Evolutionary conservation across 2,888 invertebrate species (phyloP).

Genomic region (Plebejus melissa): DNA sequence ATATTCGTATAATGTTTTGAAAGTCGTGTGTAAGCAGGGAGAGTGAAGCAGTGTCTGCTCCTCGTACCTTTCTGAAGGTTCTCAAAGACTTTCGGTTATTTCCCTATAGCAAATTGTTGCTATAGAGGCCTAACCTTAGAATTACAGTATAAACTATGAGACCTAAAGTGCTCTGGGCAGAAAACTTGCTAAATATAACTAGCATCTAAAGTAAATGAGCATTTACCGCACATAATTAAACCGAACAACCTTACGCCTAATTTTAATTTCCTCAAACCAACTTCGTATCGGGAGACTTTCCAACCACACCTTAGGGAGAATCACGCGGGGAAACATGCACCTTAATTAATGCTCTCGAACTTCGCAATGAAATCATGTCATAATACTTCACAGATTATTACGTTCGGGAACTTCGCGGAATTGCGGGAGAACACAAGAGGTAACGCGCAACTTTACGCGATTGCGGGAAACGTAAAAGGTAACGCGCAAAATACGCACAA

Average conservation of each 20-base stretch:
- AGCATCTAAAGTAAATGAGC: background rate
- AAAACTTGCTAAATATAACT: no score
- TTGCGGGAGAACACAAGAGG: conserved; percentile 31
- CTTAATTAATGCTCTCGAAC: conserved; percentile 6
- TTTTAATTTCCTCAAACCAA: background rate
- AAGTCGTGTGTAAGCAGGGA: no score
- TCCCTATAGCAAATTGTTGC: no score
- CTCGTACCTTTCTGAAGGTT: no score
- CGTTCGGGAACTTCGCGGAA: background rate
- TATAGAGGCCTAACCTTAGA: no score
- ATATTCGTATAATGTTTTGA: background rate
- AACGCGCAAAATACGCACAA: conserved; percentile 46
- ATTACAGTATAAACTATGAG: no score
- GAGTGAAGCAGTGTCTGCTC: no score
- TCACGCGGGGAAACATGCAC: background rate
- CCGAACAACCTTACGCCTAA: background rate
- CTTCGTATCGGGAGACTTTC: background rate
- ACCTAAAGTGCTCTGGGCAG: no score
- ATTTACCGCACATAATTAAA: background rate
- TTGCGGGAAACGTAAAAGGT: conserved; percentile 35
- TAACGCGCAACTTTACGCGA: conserved; percentile 32
- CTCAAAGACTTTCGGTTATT: no score
- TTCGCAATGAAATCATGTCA: conserved; percentile 17
- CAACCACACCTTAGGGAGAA: background rate
- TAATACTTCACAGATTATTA: conserved; percentile 17